phyloP scores from a whole-genome alignment of 2,113 vertebrate species.

The Paraplagusia blochii region DNA sequence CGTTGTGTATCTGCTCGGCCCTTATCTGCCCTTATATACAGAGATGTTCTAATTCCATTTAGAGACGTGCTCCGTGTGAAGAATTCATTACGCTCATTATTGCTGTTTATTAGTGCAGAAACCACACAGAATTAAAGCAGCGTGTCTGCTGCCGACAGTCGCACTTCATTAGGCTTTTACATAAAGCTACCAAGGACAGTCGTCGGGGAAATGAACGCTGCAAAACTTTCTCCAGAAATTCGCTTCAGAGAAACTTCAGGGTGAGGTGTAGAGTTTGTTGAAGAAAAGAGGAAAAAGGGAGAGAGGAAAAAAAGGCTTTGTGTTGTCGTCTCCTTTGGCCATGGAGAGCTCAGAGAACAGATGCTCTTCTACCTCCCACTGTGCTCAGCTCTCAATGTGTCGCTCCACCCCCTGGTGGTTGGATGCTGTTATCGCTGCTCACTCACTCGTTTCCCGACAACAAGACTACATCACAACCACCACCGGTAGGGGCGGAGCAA shows the following conservation, averaged over 20 bases:
- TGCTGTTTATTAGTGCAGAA: background rate
- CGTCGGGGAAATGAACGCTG: too few relatives aligned
- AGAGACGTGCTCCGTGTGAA: constrained; percentile 3
- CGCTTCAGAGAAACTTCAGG: too few relatives aligned
- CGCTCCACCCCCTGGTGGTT: constrained; percentile 74
- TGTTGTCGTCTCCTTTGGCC: too few relatives aligned
- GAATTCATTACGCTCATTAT: constrained; percentile 6
- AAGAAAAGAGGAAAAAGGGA: too few relatives aligned
- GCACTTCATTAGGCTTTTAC: background rate
- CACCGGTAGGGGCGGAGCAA: constrained; percentile 56
- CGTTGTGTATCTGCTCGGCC: too few relatives aligned
- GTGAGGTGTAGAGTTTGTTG: too few relatives aligned
- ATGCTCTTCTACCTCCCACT: background rate
- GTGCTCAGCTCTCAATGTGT: constrained; percentile 29
- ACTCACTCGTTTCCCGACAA: constrained; percentile 24
- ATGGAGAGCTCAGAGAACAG: too few relatives aligned
- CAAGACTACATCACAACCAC: constrained; percentile 16
- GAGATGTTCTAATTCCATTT: background rate
- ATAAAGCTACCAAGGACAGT: too few relatives aligned
- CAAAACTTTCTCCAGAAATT: too few relatives aligned
- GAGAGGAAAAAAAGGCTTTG: too few relatives aligned
- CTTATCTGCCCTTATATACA: too few relatives aligned
- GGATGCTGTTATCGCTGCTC: constrained; percentile 37
- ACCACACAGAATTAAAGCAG: constrained; percentile 15
- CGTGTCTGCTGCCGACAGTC: constrained; percentile 2